Evolutionary conservation across 2,797 vertebrate species (phyloP), one percentile per base, ranked within the genome.

Genomic region (Catharus ustulatus): DNA sequence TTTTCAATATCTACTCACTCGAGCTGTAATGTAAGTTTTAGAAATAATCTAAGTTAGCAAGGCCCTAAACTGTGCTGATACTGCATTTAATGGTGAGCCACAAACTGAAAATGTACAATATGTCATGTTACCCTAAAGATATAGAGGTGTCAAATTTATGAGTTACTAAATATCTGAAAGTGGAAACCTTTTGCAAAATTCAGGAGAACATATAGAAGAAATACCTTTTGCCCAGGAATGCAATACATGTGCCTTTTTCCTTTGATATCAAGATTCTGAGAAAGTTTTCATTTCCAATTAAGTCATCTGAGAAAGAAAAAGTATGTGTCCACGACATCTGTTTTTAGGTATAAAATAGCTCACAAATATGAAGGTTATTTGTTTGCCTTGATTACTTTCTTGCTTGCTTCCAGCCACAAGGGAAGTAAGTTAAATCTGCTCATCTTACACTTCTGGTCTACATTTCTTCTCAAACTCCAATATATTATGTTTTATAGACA

Each of bases 201-300:
- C 27, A 66, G 23, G 13, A 63, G 11, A 73, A 77, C 2, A 1
- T 78, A 21, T 13, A 36, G n/a, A 87, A 73, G 45, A 80, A 69
- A 63, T 40, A 18, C 1, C 17, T 5, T 80, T 83, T 76, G 5
- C 57, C 85, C 42, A 69, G 22, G 71, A 84, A 59, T 21, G 6
- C 11, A 83, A 45, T 34, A 38, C 4, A 13, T 0, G 0, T 27
- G 1, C 1, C 7, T 73, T 76, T 85, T 36, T 11, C 30, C 14
- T 83, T 87, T 77, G 26, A 49, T 59, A 48, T 49, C 8, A 77
- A 11, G 5, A 59, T 62, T 54, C 8, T 48, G 26, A 76, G 42
- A 63, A 94, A 66, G 16, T 52, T 69, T 91, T 80, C 15, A 42
- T 18, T 57, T 94, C 16, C 26, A 63, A 42, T 80, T 83, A 83